Evolutionary conservation across 2,797 vertebrate genomes (phyloP), one percentile per base, ranked within the genome.

Genomic region (Enteromius mattozi): DNA sequence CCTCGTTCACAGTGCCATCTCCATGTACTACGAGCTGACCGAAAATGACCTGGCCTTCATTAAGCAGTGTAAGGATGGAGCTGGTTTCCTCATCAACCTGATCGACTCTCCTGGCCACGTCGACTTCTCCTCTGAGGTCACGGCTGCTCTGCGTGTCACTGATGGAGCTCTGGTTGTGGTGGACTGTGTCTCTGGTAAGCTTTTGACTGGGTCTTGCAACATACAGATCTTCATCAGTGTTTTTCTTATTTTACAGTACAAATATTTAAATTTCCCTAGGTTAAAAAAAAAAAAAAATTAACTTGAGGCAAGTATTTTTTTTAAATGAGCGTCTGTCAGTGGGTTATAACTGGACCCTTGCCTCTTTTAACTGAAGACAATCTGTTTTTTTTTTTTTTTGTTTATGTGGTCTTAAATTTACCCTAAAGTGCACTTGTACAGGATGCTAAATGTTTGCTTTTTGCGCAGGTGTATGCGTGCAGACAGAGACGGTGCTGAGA

Each of bases 121-220:
- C 2, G 98, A 99, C 90, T 99, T 99, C 91, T 99, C 98, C 17
- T 99, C 97, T 0, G 98, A 99, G 92, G 98, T 99, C 83, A 99
- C 98, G 0, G 97, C 98, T 2, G 98, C 98, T 35, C 95, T 99
- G 61, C 96, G 98, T 24, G 98, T 99, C 87, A 99, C 98, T 0
- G 97, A 99, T 0, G 98, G 98, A 37, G 98, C 97, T 65, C 93
- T 99, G 87, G 97, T 99, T 8, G 97, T 99, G 0, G 98, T 98
- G 30, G 98, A 99, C 86, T 99, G 98, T 0, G 98, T 99, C 24
- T 99, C 98, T 27, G 98, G 98, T 99, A 92, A 95, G 94, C 13
- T 13, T n/a, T n/a, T 21, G 17, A 9, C 13, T 40, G 1, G 47
- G 24, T 33, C 2, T 2, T 37, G 4, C 40, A 56, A 56, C 21